Evolutionary conservation across 2,888 invertebrate species (phyloP).

Genomic region (Erebia ligea): DNA sequence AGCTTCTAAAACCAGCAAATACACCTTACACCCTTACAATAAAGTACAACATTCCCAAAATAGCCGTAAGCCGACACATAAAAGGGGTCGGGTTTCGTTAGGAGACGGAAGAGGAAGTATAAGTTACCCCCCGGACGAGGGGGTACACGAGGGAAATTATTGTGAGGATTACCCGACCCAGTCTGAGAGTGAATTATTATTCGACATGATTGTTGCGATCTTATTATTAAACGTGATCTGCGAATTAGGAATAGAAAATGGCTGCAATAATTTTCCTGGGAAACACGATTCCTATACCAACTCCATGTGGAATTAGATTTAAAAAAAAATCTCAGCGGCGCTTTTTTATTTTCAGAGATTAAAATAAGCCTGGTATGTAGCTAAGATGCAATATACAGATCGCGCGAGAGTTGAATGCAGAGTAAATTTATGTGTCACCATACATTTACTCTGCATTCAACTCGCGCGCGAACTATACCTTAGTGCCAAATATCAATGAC

Average conservation of each 20-base stretch:
- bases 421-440: too few species aligned
- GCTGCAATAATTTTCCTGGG: neutral
- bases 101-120: constrained; percentile 45
- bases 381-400: too few species aligned
- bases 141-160: constrained; percentile 46
- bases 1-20: constrained; percentile 1
- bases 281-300: neutral
- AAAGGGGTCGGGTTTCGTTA: constrained; percentile 36
- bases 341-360: too few species aligned
- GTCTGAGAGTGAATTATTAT: constrained; percentile 27
- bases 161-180: constrained; percentile 31
- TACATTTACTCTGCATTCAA: too few species aligned
- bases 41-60: constrained; percentile 24
- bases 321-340: too few species aligned
- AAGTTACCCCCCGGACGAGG: constrained; percentile 49
- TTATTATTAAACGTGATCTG: constrained; percentile 1
- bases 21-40: constrained; percentile 12
- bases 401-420: too few species aligned
- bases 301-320: neutral
- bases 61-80: constrained; percentile 20
- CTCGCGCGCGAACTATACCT: too few species aligned
- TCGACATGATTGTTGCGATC: constrained; percentile 15
- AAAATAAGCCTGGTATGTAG: too few species aligned
- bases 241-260: neutral
- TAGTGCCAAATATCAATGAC: too few species aligned